phyloP scores from a whole-genome alignment of 2,888 invertebrate species.

The Aromia moschata region DNA sequence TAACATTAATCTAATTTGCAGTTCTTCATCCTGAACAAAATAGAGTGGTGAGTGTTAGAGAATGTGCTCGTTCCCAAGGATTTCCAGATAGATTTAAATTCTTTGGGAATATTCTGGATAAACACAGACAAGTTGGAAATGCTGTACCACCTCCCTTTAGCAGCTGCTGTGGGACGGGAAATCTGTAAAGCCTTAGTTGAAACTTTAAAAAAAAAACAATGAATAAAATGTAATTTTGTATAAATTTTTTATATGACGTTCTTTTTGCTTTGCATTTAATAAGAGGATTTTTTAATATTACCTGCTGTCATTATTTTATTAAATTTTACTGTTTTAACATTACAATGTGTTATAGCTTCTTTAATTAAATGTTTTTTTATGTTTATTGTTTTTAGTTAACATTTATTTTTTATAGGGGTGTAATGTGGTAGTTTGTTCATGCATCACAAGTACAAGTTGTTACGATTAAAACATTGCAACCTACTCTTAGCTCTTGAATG shows the following conservation, averaged over 20 bases:
- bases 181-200: slow-evolving; percentile 67
- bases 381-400: background rate
- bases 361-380: background rate
- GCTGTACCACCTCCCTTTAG: slow-evolving; percentile 88
- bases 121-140: slow-evolving; percentile 87
- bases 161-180: slow-evolving; percentile 78
- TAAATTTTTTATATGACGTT: background rate
- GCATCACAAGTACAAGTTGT: too few species aligned
- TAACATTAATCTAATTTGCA: too few species aligned
- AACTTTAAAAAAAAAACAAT: background rate
- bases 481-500: too few species aligned
- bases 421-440: too few species aligned
- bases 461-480: too few species aligned
- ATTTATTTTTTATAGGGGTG: too few species aligned
- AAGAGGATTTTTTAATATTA: background rate
- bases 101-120: slow-evolving; percentile 78
- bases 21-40: slow-evolving; percentile 83
- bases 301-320: background rate
- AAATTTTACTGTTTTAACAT: background rate
- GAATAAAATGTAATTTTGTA: background rate
- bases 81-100: slow-evolving; percentile 82
- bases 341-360: background rate
- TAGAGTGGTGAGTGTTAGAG: slow-evolving; percentile 85
- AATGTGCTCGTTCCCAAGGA: slow-evolving; percentile 88
- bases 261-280: background rate